Percentiles rank a stretch among this genome's conserved stretches.
Conservation (phyloP, 2,797 vertebrate genomes). For the Nyctalus aviator region DNA sequence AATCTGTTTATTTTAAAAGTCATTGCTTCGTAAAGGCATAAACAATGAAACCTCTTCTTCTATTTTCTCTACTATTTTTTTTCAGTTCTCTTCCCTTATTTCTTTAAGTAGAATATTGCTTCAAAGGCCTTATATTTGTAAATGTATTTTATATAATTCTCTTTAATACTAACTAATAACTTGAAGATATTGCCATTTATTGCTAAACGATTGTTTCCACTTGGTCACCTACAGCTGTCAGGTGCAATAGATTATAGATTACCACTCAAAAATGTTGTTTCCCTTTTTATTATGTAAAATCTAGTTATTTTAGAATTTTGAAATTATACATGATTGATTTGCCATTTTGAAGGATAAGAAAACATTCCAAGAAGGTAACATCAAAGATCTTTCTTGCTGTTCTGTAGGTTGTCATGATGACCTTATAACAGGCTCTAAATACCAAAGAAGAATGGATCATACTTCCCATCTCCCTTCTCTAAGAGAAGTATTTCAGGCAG, state of each 20-base stretch:
- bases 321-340: neutral
- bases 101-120: constrained; percentile 40
- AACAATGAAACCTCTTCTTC: neutral
- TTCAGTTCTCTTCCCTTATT: constrained; percentile 4
- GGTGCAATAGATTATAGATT: neutral
- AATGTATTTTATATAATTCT: neutral
- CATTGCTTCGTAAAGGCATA: neutral
- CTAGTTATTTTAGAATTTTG: neutral
- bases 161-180: neutral
- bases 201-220: neutral
- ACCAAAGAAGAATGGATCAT: neutral
- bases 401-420: neutral
- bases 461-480: neutral
- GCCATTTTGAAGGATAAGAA: neutral
- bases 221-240: neutral
- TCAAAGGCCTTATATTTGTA: neutral
- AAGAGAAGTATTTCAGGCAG: neutral
- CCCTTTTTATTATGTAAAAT: neutral
- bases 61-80: constrained; percentile 2
- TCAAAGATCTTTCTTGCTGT: neutral
- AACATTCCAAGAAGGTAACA: neutral
- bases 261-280: neutral
- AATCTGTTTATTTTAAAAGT: constrained; percentile 26
- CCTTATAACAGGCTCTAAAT: neutral
- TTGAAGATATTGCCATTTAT: neutral